These are phyloP conservation scores for Ochlodes sylvanus DNA, from an alignment of 2,888 invertebrate genomes.

Conservation along the genomic window DNA sequence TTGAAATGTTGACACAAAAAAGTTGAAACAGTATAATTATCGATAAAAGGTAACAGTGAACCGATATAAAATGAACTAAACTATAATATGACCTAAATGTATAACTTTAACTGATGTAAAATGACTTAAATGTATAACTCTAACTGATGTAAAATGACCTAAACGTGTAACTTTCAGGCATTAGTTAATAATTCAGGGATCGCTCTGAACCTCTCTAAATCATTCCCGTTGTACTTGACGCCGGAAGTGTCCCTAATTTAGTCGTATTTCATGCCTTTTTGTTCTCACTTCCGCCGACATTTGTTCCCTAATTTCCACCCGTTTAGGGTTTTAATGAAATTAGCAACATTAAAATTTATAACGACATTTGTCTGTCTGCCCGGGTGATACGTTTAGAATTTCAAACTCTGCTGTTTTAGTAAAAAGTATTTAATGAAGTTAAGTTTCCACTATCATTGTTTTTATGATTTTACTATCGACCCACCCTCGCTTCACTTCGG, in stretches of 20 bases:
- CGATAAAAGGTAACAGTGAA: no score
- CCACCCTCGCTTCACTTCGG: no score
- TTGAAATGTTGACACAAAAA: no score
- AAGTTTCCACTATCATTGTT: no score
- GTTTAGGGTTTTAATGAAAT: conserved; percentile 30
- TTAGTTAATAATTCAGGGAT: conserved; percentile 28
- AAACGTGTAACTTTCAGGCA: not conserved
- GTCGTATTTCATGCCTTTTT: conserved; percentile 35
- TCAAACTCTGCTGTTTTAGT: not conserved
- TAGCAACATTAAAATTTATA: conserved; percentile 27
- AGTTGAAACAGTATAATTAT: no score
- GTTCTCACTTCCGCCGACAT: conserved; percentile 28
- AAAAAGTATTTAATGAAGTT: not conserved
- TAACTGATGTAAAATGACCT: not conserved
- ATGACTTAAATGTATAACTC: no score
- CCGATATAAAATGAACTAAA: no score
- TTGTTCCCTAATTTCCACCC: conserved; percentile 30
- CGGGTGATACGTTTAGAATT: not conserved
- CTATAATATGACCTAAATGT: no score
- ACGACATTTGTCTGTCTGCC: conserved; percentile 4
- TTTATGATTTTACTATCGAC: no score
- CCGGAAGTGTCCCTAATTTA: conserved; percentile 32
- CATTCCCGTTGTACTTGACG: conserved; percentile 24
- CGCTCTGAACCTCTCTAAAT: conserved; percentile 27
- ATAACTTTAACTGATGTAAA: no score